phyloP scores from a whole-genome alignment of 2,888 invertebrate genomes.

The Diabrotica balteata region DNA sequence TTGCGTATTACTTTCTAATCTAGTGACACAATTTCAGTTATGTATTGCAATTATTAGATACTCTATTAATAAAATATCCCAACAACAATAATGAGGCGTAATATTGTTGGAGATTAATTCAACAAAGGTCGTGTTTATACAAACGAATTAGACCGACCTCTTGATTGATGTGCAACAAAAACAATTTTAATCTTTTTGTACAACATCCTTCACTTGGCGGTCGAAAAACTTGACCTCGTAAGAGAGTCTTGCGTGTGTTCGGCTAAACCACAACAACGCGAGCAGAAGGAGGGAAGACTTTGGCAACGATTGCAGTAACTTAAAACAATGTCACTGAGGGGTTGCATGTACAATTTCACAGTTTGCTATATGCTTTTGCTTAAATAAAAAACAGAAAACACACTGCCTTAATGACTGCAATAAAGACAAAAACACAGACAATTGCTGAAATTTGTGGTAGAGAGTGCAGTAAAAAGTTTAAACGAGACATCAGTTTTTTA shows the following conservation, averaged over 20 bases:
- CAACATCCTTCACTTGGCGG: constrained; percentile 18
- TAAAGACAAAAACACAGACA: no score
- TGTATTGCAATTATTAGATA: constrained; percentile 13
- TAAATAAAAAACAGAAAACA: no score
- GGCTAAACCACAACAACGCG: no score
- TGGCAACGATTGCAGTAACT: no score
- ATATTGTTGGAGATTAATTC: constrained; percentile 12
- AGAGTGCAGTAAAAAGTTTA: no score
- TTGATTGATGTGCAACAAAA: constrained; percentile 22
- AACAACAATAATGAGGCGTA: constrained; percentile 19
- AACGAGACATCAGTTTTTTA: no score
- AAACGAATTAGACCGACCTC: constrained; percentile 15
- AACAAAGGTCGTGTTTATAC: constrained; percentile 21
- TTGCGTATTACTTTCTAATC: constrained; percentile 15
- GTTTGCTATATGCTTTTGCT: no score
- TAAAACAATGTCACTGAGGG: no score
- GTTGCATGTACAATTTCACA: no score
- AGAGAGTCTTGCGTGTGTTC: background rate
- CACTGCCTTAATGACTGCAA: no score
- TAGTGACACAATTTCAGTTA: constrained; percentile 12
- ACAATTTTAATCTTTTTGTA: constrained; percentile 17
- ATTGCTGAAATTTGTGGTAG: no score
- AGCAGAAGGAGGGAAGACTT: no score
- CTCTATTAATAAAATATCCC: constrained; percentile 11
- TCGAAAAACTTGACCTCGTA: constrained; percentile 19